These are phyloP conservation scores for Phorcus lineatus DNA, from an alignment of 2,888 invertebrate genomes.

Conservation along the genomic window DNA sequence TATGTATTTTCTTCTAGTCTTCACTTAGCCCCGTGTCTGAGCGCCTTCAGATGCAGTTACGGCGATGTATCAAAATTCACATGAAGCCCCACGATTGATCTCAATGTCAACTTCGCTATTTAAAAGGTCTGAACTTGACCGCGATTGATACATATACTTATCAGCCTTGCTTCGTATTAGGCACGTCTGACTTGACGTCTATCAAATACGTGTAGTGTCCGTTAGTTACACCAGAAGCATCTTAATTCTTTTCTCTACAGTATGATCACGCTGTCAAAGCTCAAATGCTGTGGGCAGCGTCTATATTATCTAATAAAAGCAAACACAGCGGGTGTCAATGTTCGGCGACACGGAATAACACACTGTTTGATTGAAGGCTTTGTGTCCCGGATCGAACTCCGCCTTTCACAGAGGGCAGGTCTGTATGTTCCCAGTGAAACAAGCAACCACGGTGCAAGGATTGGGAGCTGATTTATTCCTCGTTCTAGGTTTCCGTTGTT, in stretches of 20 bases:
- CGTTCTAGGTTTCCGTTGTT: neutral
- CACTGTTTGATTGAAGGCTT: slow-evolving; percentile 11
- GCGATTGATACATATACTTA: no score
- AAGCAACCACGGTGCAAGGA: neutral
- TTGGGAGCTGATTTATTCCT: slow-evolving; percentile 2
- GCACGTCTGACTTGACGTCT: no score
- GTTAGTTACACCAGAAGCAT: no score
- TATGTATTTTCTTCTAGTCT: neutral
- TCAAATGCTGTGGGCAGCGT: neutral
- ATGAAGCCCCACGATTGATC: no score
- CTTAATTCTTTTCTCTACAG: no score
- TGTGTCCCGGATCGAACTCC: neutral
- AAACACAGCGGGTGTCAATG: slow-evolving; percentile 4
- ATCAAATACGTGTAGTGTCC: no score
- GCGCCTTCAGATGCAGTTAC: neutral
- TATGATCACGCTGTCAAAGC: neutral
- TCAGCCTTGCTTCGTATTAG: no score
- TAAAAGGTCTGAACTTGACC: no score
- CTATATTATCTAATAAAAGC: slow-evolving; percentile 12
- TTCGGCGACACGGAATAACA: slow-evolving; percentile 13
- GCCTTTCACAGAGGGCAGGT: neutral
- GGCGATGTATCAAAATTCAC: neutral
- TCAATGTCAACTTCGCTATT: no score
- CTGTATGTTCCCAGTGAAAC: neutral
- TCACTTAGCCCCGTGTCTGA: neutral